Conservation (phyloP, 2,113 vertebrate genomes). For the Pavo muticus region DNA sequence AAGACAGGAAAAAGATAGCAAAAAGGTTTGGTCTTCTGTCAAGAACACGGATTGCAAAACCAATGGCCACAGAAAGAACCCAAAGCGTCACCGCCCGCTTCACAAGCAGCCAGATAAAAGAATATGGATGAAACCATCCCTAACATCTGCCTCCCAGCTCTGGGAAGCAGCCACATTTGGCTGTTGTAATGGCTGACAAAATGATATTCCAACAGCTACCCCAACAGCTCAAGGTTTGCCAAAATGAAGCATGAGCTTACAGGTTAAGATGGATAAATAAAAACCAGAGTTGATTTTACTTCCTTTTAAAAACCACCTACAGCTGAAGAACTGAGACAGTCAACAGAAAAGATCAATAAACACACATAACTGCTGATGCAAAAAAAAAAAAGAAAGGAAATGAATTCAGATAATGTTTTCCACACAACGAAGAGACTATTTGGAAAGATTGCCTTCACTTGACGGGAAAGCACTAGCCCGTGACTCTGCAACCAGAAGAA, state of each 20-base stretch:
- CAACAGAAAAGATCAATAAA: neutral
- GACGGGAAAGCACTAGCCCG: constrained; percentile 27
- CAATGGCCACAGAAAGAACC: neutral
- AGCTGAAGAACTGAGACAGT: neutral
- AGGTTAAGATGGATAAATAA: neutral
- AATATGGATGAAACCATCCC: neutral
- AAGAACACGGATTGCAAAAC: neutral
- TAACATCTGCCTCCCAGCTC: neutral
- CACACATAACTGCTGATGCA: neutral
- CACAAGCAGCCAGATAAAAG: neutral
- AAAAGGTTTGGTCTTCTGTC: neutral
- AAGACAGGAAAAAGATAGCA: neutral
- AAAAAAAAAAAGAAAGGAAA: neutral
- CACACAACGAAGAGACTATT: neutral
- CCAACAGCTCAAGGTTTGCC: neutral
- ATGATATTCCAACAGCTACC: neutral
- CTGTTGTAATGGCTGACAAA: neutral
- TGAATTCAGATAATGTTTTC: constrained; percentile 10
- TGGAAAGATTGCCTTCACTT: constrained; percentile 18
- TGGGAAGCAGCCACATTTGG: neutral
- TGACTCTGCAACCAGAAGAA: constrained; percentile 53
- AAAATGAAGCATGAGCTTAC: neutral
- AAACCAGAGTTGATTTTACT: neutral
- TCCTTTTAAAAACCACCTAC: neutral
- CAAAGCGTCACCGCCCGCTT: neutral